These are phyloP conservation scores for Torymus auratus DNA, from an alignment of 2,888 invertebrate genomes.

Conservation along the genomic window DNA sequence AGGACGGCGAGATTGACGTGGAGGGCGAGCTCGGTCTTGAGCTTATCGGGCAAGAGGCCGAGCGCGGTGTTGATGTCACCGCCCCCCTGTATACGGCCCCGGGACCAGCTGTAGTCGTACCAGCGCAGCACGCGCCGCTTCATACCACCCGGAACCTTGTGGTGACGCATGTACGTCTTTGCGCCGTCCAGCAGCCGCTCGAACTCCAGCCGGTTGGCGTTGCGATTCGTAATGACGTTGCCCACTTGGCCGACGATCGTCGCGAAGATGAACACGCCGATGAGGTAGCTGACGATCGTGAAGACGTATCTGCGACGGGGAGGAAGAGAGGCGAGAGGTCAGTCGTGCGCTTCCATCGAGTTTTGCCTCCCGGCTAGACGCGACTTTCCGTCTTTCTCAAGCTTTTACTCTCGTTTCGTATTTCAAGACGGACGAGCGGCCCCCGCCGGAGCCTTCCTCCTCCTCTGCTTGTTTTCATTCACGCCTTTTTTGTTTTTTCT, in stretches of 20 bases:
- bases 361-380: not conserved
- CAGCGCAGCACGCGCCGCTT: slow-evolving; percentile 96
- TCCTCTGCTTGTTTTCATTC: slow-evolving; percentile 58
- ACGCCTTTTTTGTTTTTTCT: not conserved
- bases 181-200: slow-evolving; percentile 96
- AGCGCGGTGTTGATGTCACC: slow-evolving; percentile 97
- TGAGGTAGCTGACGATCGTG: slow-evolving; percentile 97
- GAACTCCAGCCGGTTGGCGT: slow-evolving; percentile 96
- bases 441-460: slow-evolving; percentile 76
- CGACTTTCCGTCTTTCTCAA: not conserved
- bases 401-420: slow-evolving; percentile 6
- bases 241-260: slow-evolving; percentile 99
- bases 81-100: slow-evolving; percentile 96
- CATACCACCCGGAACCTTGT: slow-evolving; percentile 97
- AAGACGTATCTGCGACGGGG: slow-evolving; percentile 88
- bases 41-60: slow-evolving; percentile 94
- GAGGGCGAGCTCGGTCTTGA: slow-evolving; percentile 96
- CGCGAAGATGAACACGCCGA: slow-evolving; percentile 98
- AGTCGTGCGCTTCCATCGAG: slow-evolving; percentile 66
- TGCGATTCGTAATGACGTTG: slow-evolving; percentile 97
- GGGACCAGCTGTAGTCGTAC: slow-evolving; percentile 99
- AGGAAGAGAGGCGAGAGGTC: slow-evolving; percentile 64
- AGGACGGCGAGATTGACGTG: slow-evolving; percentile 96
- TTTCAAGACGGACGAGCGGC: slow-evolving; percentile 71
- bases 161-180: slow-evolving; percentile 98